Percentiles rank a stretch among this genome's conserved stretches.
phyloP scores from a whole-genome alignment of 2,888 invertebrate species.

The Yponomeuta sedellus region DNA sequence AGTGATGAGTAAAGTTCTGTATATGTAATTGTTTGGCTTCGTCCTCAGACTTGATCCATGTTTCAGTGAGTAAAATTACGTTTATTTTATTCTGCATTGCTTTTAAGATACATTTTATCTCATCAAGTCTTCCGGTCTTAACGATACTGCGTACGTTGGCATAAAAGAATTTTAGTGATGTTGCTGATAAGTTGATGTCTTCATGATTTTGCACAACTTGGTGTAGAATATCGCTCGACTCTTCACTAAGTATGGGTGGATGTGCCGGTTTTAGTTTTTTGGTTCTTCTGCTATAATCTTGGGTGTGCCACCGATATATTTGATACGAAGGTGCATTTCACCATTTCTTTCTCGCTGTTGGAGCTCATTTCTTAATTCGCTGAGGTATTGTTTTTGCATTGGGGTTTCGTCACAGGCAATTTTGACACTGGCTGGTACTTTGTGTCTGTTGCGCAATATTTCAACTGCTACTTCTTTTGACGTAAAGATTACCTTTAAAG shows the following conservation, averaged over 20 bases:
- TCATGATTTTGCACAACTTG: neutral
- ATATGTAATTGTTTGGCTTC: constrained; percentile 6
- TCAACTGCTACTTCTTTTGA: neutral
- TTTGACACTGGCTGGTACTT: neutral
- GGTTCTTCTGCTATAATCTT: constrained; percentile 13
- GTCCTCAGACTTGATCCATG: constrained; percentile 12
- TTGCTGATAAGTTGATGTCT: neutral
- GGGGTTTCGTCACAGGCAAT: constrained; percentile 11
- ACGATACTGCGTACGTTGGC: constrained; percentile 16
- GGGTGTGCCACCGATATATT: constrained; percentile 11
- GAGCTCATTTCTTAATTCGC: constrained; percentile 10
- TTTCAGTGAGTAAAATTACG: constrained; percentile 10
- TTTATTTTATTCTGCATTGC: constrained; percentile 6
- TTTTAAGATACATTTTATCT: constrained; percentile 15
- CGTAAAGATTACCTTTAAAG: constrained; percentile 12
- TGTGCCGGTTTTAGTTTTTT: constrained; percentile 15
- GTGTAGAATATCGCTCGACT: neutral
- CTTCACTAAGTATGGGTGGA: neutral
- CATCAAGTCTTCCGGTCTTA: constrained; percentile 16
- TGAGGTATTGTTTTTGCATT: constrained; percentile 9
- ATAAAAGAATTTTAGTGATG: constrained; percentile 10
- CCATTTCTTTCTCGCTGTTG: constrained; percentile 10
- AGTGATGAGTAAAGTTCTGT: neutral
- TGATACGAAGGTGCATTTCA: constrained; percentile 15
- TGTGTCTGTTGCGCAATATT: constrained; percentile 6